These are phyloP conservation scores for Oscheius sp. DNA, from an alignment of 2,888 invertebrate genomes.

Conservation along the genomic window DNA sequence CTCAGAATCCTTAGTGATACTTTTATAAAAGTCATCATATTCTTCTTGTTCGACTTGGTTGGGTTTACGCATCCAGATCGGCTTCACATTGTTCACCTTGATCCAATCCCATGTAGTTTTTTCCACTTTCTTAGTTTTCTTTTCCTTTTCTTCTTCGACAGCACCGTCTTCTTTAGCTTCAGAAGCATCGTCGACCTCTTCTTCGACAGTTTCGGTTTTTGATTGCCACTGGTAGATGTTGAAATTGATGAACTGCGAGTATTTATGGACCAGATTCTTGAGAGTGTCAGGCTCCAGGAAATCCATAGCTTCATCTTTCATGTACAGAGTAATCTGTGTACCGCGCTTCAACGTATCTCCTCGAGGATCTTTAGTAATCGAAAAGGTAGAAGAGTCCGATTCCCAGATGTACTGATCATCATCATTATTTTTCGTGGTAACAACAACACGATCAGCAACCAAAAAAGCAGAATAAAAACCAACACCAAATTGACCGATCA, in stretches of 20 bases:
- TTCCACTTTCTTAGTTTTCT: conserved; percentile 77
- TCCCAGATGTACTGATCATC: conserved; percentile 97
- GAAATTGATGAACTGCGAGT: conserved; percentile 98
- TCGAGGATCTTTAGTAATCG: conserved; percentile 91
- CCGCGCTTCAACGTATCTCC: conserved; percentile 89
- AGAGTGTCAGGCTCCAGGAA: conserved; percentile 92
- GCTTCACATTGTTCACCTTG: conserved; percentile 93
- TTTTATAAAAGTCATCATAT: conserved; percentile 94
- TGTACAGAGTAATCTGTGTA: conserved; percentile 82
- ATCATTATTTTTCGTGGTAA: conserved; percentile 92
- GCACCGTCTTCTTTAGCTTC: conserved; percentile 73
- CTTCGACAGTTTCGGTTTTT: conserved; percentile 75
- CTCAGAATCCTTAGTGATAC: conserved; percentile 83
- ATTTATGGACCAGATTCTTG: conserved; percentile 91
- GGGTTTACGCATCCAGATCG: conserved; percentile 94
- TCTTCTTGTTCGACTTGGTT: conserved; percentile 77
- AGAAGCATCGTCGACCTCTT: conserved; percentile 79
- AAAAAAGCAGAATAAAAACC: conserved; percentile 98
- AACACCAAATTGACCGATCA: conserved; percentile 97
- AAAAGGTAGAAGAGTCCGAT: conserved; percentile 90
- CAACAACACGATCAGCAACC: conserved; percentile 94
- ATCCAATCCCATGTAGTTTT: conserved; percentile 99
- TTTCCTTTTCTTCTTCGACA: conserved; percentile 67
- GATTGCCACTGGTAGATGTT: conserved; percentile 86
- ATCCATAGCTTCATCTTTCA: conserved; percentile 97